Base-by-base conservation (phyloP, 2,797 vertebrate species). In the Fratercula arctica region DNA sequence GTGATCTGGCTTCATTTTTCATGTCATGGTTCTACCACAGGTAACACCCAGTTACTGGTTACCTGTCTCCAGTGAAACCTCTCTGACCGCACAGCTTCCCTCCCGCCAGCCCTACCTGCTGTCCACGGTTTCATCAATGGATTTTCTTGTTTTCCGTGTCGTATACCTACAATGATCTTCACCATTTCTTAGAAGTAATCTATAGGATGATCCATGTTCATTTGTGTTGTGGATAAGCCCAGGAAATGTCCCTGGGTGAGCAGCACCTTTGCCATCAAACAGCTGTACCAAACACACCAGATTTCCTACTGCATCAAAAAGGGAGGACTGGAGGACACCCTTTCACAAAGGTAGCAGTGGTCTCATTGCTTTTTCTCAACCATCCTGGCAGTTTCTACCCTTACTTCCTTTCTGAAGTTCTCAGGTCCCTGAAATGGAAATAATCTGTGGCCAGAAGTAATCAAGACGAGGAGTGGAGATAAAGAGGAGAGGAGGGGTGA, bases 261-360 rank as follows among this genome's bases (percentile, higher is more conserved):
- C 41, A 76, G 43, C 12, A 51, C 29, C 35, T 60, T 72, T 72
- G 54, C 41, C 54, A 84, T 60, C 54, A 31, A 73, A 84, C 23
- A 73, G 33, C 46, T 87, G 64, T 66, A 33, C 18, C 26, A 6
- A 56, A 26, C 9, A 29, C 0, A 0, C 5, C 3, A 11, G 50
- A 28, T 83, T 68, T 74, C n/a, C 35, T 79, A 39, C 9, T 45
- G 50, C 48, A n/a, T 21, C 25, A 41, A 20, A 85, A 82, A 63
- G 16, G 29, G 24, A 93, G 11, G 41, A 51, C 23, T n/a, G 29
- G 20, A 61, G 11, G 13, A 29, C 7, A 37, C 23, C 37, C 23
- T 57, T 69, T 54, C 46, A 14, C 72, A 86, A 41, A 37, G 21
- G 28, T 6, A 76, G 29, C 46, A 86, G 39, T 26, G 14, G 21